Base-by-base conservation (phyloP, 2,113 vertebrate genomes). In the Elephas maximus region DNA sequence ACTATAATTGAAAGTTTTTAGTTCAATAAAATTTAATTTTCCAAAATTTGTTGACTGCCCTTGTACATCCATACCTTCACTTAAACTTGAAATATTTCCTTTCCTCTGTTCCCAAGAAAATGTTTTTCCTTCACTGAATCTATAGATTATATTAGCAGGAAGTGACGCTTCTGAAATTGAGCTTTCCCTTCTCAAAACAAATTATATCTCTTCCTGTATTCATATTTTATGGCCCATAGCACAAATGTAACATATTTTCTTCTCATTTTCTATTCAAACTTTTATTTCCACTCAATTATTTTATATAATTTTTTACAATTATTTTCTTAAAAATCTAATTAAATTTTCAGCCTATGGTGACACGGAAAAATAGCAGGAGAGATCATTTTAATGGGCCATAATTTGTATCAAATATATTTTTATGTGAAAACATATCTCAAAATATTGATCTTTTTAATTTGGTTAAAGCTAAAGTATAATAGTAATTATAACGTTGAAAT, bases 381-480 rank as follows among this genome's bases (percentile, higher is more conserved):
- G 30, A 18, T 11, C 51, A 87, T 95, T 81, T 77, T 93, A 93
- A 53, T 90, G 14, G 80, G 3, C 48, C 69, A 0, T 85, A 60
- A 7, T 76, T 83, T 93, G 48, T 18, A 74, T 90, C 20, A 74
- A 73, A 63, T 45, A 88, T n/a, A 67, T 91, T 86, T 92, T 90
- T 76, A 73, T 94, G 30, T 23, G 84, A 87, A 91, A 44, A 62
- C 3, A 2, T 71, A 24, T 80, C 69, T 81, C 76, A 77, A 93
- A 91, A 93, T 87, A 79, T 44, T 93, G 86, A 83, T 1, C 15
- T n/a, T 96, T 96, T 88, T 15, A 45, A 89, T 79, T 88, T 93
- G 77, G 60, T 73, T 81, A 76, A 91, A 89, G 6, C 44, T 76
- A 8, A 93, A 78, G 1, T 51, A 44, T 60, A 79, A 44, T 78